Evolutionary conservation across 2,113 vertebrate genomes (phyloP).

Genomic region (Catharus fuscescens): DNA sequence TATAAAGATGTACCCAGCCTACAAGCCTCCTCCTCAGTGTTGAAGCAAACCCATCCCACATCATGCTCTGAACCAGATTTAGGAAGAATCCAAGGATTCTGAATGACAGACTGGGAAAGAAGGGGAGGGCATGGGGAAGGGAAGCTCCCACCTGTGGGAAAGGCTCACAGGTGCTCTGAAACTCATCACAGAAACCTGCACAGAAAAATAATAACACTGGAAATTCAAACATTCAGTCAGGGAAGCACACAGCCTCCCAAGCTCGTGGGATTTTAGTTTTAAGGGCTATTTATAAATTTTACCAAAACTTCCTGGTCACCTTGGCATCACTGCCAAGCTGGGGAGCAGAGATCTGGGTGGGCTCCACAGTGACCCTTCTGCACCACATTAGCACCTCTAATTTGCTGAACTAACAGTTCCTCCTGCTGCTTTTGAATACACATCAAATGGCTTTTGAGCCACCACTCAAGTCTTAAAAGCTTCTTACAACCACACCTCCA

Average conservation of each 20-base stretch:
- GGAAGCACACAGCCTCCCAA: neutral
- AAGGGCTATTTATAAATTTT: neutral
- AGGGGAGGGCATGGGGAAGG: neutral
- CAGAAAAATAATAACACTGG: neutral
- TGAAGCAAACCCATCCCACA: neutral
- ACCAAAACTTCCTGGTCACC: neutral
- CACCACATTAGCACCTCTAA: neutral
- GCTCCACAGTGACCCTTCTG: neutral
- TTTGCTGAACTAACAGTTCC: neutral
- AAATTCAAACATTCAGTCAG: neutral
- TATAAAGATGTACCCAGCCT: neutral
- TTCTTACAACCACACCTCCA: neutral
- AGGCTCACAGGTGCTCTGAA: neutral
- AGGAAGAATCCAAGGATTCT: neutral
- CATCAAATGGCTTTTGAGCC: neutral
- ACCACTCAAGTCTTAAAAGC: neutral
- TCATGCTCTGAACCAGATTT: neutral
- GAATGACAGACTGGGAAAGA: neutral
- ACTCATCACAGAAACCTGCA: neutral
- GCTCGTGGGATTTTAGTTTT: neutral
- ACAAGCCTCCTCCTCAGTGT: neutral
- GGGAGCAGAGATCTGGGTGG: neutral
- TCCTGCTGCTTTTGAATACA: neutral
- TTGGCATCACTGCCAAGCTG: neutral
- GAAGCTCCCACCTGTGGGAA: neutral